Base-by-base conservation (phyloP, 2,113 vertebrate species). In the Fulmarus glacialis region DNA sequence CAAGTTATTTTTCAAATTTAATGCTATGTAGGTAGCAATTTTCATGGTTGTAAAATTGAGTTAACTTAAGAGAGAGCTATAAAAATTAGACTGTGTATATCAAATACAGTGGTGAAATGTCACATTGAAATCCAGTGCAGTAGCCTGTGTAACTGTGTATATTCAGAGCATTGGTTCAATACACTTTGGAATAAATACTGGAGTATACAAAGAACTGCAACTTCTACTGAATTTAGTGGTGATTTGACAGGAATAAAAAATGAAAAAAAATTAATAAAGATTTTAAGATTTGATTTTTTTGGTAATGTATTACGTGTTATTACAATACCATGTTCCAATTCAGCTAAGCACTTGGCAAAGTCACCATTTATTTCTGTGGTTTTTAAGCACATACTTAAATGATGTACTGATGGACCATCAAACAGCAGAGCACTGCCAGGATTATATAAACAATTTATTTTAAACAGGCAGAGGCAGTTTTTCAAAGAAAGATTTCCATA, bases 41-140 rank as follows among this genome's bases (percentile, higher is more conserved):
- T 95, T 93, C 83, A 70, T 75, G 72, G 75, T 78, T 2, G 0
- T 92, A 95, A 96, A 96, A 95, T 15, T 92, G 90, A 90, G 82
- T 87, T 97, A 95, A 89, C 92, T 93, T 93, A 91, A 79, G 60
- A 94, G 40, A 92, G 60, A 85, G 64, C 91, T 95, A 92, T 91
- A 91, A 95, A 95, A 94, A 93, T 93, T 91, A 84, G 34, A 74
- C 59, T 84, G 34, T 48, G 19, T 97, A 70, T 93, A 92, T 87
- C 86, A 96, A 94, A 94, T 38, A 63, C 34, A 68, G 19, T 91
- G 64, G 47, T 48, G 48, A 95, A 93, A 92, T 89, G 72, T 75
- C 94, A 81, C 42, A 56, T 34, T 48, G 40, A 90, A 96, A 96
- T 84, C 64, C 58, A 91, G 23, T 89, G 60, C 36, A 60, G 48